A percentile compares a stretch with the other conserved stretches of the same genome.
phyloP scores from a whole-genome alignment of 2,888 invertebrate species.

The Sicus ferrugineus region DNA sequence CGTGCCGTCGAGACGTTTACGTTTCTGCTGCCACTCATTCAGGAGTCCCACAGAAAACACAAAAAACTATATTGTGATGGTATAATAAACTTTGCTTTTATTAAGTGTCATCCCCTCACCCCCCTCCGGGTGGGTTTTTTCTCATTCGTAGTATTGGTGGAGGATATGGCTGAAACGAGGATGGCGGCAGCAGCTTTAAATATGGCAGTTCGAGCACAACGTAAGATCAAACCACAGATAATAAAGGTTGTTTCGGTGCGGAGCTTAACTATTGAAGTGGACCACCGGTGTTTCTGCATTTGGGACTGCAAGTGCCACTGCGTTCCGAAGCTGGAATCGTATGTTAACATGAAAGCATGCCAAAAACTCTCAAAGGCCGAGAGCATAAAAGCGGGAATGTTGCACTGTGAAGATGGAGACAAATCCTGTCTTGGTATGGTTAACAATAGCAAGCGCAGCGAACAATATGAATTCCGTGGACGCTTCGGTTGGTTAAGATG shows the following conservation, averaged over 20 bases:
- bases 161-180: neutral
- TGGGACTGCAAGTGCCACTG: constrained; percentile 59
- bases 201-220: neutral
- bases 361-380: constrained; percentile 43
- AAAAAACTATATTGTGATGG: constrained; percentile 51
- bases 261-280: constrained; percentile 48
- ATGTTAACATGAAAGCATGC: constrained; percentile 49
- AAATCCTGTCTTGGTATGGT: neutral
- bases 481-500: constrained; percentile 33
- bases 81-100: constrained; percentile 37
- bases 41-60: constrained; percentile 40
- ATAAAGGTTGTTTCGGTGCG: constrained; percentile 42
- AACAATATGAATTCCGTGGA: neutral
- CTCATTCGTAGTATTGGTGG: neutral
- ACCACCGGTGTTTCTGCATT: constrained; percentile 56
- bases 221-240: neutral
- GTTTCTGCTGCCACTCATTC: constrained; percentile 52
- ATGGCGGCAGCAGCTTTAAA: neutral
- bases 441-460: neutral
- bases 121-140: too few relatives aligned
- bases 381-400: constrained; percentile 49
- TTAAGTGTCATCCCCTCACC: neutral
- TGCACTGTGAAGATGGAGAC: constrained; percentile 35
- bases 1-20: constrained; percentile 48
- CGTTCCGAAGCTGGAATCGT: constrained; percentile 48